phyloP scores from a whole-genome alignment of 2,888 invertebrate species.

The Conchocele bisecta region DNA sequence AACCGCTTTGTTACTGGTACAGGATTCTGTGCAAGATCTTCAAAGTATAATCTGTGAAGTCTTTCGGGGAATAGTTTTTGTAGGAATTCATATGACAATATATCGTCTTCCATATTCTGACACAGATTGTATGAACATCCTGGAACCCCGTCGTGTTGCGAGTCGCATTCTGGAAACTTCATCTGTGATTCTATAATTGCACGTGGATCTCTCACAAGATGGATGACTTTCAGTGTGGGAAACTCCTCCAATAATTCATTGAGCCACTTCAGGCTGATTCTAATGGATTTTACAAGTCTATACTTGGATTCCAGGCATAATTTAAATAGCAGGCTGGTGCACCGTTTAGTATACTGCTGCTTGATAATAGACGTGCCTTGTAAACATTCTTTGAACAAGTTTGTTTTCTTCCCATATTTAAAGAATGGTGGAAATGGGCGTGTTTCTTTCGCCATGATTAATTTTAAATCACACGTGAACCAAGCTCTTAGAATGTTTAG shows the following conservation, averaged over 20 bases:
- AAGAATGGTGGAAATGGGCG: slow-evolving; percentile 18
- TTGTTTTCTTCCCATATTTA: slow-evolving; percentile 24
- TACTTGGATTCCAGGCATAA: slow-evolving; percentile 20
- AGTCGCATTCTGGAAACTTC: not conserved
- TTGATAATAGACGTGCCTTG: not conserved
- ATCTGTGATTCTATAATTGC: slow-evolving; percentile 50
- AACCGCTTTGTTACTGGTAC: not conserved
- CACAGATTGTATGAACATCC: slow-evolving; percentile 29
- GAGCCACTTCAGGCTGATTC: slow-evolving; percentile 29
- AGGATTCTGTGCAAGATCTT: not conserved
- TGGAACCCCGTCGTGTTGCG: slow-evolving; percentile 17
- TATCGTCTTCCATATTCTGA: slow-evolving; percentile 31
- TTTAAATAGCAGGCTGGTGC: slow-evolving; percentile 10
- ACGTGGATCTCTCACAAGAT: slow-evolving; percentile 59
- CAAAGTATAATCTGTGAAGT: not conserved
- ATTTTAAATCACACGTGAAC: slow-evolving; percentile 35
- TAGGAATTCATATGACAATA: slow-evolving; percentile 11
- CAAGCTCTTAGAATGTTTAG: slow-evolving; percentile 21
- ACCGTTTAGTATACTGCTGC: not conserved
- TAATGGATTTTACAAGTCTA: slow-evolving; percentile 33
- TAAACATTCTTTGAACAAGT: slow-evolving; percentile 14
- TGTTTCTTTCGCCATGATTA: slow-evolving; percentile 2
- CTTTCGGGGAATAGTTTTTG: slow-evolving; percentile 14
- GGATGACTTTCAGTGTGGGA: slow-evolving; percentile 49
- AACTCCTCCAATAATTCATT: slow-evolving; percentile 24